These are phyloP conservation scores for Amphipyra tragopoginis DNA, from an alignment of 2,888 invertebrate species.

Conservation along the genomic window DNA sequence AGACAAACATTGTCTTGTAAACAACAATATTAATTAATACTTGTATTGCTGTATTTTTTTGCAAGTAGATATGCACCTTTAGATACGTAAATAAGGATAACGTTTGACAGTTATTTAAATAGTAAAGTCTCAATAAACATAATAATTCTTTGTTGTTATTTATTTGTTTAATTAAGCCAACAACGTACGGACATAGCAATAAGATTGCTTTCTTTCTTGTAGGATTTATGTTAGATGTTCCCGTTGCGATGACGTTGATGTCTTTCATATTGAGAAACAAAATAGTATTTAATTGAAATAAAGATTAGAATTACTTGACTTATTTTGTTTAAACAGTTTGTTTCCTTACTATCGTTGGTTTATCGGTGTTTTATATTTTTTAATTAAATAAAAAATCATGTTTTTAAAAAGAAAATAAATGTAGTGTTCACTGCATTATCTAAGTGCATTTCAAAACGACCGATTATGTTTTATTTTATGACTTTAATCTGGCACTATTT, in stretches of 20 bases:
- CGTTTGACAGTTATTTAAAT: neutral
- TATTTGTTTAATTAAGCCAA: neutral
- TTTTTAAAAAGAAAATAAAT: neutral
- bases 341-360: neutral
- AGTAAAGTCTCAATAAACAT: conserved; percentile 5
- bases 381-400: neutral
- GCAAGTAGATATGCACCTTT: too few relatives aligned
- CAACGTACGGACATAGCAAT: neutral
- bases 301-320: neutral
- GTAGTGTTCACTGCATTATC: neutral
- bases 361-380: neutral
- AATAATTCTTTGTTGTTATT: conserved; percentile 2
- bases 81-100: conserved; percentile 8
- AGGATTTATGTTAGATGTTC: conserved; percentile 1
- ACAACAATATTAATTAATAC: too few relatives aligned
- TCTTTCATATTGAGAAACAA: conserved; percentile 61
- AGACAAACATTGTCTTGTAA: conserved; percentile 4
- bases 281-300: conserved; percentile 3
- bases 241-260: conserved; percentile 67
- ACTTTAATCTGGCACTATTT: neutral
- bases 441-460: neutral
- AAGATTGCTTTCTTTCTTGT: neutral
- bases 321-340: neutral
- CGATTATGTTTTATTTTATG: neutral
- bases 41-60: too few relatives aligned